Conservation (phyloP, 2,888 invertebrate genomes). For the Pristionchus japonicus region DNA sequence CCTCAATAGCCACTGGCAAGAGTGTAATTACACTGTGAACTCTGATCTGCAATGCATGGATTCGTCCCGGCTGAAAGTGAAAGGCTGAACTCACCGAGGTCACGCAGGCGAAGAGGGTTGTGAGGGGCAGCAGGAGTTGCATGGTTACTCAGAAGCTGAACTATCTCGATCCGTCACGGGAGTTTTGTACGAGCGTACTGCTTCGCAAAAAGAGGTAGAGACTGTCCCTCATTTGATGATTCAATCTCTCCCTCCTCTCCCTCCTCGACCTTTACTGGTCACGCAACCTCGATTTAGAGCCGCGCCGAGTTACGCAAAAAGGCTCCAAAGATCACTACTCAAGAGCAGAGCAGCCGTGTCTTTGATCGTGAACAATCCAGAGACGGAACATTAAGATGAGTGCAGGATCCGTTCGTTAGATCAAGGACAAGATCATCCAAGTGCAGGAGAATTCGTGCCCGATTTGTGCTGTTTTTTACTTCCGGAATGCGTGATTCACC, state of each 20-base stretch:
- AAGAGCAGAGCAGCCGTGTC: not conserved
- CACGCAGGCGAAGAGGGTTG: not conserved
- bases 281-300: conserved; percentile 26
- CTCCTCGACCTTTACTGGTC: conserved; percentile 36
- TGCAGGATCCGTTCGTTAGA: not conserved
- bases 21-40: no score
- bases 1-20: not conserved
- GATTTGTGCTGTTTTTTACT: not conserved
- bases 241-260: not conserved
- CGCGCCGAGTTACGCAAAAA: not conserved
- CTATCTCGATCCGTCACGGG: not conserved
- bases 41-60: not conserved
- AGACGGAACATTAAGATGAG: not conserved
- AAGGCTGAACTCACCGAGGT: not conserved
- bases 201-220: not conserved
- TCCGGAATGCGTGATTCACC: not conserved
- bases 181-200: conserved; percentile 10
- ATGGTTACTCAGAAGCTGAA: not conserved
- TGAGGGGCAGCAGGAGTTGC: not conserved
- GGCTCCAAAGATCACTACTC: conserved; percentile 16
- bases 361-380: not conserved
- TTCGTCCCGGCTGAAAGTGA: not conserved
- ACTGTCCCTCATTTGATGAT: not conserved
- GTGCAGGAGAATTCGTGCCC: not conserved
- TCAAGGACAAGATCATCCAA: not conserved